Conservation (phyloP, 2,888 invertebrate species). For the Drosophila macrospina region DNA sequence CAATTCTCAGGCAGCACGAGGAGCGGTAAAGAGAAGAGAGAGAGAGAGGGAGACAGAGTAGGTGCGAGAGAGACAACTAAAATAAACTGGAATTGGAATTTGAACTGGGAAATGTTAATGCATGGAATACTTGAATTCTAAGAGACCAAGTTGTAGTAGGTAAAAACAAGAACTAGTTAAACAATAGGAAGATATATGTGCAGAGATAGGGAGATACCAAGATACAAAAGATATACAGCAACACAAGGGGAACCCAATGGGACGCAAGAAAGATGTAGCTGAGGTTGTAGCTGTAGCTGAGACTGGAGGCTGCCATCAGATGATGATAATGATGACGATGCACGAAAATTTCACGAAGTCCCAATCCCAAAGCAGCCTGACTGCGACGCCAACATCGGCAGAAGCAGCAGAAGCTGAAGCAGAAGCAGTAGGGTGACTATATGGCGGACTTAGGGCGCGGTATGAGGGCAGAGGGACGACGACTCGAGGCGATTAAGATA, state of each 20-base stretch:
- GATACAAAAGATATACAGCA: conserved; percentile 66
- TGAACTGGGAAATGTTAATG: conserved; percentile 43
- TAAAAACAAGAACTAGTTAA: conserved; percentile 34
- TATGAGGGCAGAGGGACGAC: conserved; percentile 38
- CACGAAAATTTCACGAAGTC: conserved; percentile 73
- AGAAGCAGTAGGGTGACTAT: conserved; percentile 54
- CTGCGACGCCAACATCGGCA: conserved; percentile 15
- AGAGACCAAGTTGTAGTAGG: conserved; percentile 26
- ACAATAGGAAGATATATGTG: conserved; percentile 43
- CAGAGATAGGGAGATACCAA: conserved; percentile 51
- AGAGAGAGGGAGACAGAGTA: conserved; percentile 1
- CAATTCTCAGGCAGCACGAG: conserved; percentile 29
- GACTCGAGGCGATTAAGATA: conserved; percentile 80
- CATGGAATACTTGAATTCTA: conserved; percentile 31
- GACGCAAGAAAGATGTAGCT: not conserved
- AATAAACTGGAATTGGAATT: conserved; percentile 35
- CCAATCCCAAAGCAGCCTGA: conserved; percentile 47
- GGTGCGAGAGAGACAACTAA: not conserved
- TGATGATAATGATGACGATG: conserved; percentile 72
- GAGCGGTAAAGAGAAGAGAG: conserved; percentile 1
- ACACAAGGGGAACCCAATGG: conserved; percentile 54
- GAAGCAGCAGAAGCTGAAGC: conserved; percentile 21
- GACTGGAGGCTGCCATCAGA: conserved; percentile 34
- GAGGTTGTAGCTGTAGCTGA: not conserved
- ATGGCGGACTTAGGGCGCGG: conserved; percentile 51